A percentile compares a stretch with the other conserved stretches of the same genome.
Conservation (phyloP, 2,888 invertebrate species). For the Hermodice carunculata region DNA sequence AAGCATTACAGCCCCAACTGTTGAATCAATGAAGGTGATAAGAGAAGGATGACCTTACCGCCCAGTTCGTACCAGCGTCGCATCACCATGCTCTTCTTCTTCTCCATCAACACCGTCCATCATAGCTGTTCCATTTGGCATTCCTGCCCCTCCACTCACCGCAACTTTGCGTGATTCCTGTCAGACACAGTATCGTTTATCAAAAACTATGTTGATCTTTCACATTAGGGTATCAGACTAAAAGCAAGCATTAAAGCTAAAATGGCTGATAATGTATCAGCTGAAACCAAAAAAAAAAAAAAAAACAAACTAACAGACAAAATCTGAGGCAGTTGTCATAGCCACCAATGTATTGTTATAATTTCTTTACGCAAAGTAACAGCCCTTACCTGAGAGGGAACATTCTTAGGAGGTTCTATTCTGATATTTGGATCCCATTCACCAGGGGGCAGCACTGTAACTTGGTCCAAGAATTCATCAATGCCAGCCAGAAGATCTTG, state of each 20-base stretch:
- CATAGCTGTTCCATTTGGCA: constrained; percentile 39
- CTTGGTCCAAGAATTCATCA: constrained; percentile 89
- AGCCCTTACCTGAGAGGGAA: constrained; percentile 42
- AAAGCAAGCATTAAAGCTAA: too few relatives aligned
- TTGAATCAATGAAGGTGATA: too few relatives aligned
- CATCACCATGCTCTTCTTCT: constrained; percentile 84
- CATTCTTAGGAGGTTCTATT: constrained; percentile 49
- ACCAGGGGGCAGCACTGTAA: constrained; percentile 88
- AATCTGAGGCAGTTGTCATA: too few relatives aligned
- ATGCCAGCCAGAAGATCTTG: constrained; percentile 92
- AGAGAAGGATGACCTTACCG: constrained; percentile 68
- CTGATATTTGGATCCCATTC: constrained; percentile 80
- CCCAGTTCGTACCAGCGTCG: constrained; percentile 81
- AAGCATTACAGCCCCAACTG: too few relatives aligned
- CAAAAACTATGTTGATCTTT: too few relatives aligned
- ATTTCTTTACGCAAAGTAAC: too few relatives aligned
- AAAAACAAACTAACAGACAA: too few relatives aligned
- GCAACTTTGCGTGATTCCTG: constrained; percentile 40
- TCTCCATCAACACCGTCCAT: constrained; percentile 79
- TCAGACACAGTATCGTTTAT: background rate
- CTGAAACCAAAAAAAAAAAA: too few relatives aligned
- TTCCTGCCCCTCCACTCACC: constrained; percentile 1
- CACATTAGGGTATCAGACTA: too few relatives aligned
- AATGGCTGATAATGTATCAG: too few relatives aligned
- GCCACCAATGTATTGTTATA: too few relatives aligned